Base-by-base conservation (phyloP, 2,888 invertebrate genomes). In the Troides helena region DNA sequence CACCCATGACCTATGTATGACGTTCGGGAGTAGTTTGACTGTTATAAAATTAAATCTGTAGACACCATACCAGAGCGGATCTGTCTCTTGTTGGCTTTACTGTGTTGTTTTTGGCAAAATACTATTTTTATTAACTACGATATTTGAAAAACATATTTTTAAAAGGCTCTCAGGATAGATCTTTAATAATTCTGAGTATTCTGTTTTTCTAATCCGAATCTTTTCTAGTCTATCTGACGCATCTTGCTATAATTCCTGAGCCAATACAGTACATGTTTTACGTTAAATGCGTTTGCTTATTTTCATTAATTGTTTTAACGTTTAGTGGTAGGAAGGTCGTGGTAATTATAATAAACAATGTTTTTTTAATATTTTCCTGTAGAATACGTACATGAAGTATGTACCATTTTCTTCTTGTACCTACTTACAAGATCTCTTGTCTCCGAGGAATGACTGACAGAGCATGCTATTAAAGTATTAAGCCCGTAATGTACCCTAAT, bases 1-100 rank as follows among this genome's bases (percentile, higher is more conserved):
- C 70, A 67, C 66, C 59, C 63, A 66, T 67, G 66, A 70, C 70
- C 70, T 70, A 70, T 66, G 70, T 23, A 46, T 50, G 58, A 59
- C 69, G 69, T 57, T 58, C 39, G 69, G 25, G 23, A 57, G 39
- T 14, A 61, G 59, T 68, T 64, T 53, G 50, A 23, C 4, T 53
- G 53, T 53, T 53, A 53, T n/a, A 53, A n/a, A 62, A 18, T 63
- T 63, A 10, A 63, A 56, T 62, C 17, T 25, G 50, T 50, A 12
- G 6, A n/a, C 53, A 53, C n/a, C 18, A 53, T n/a, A n/a, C n/a
- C 14, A 50, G 18, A 18, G 53, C 8, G 43, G 17, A 67, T 67
- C 53, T 23, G 30, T 36, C 23, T 56, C 56, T 61, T 36, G 2
- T 39, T 7, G n/a, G 17, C 39, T 65, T 62, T 62, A 43, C 61